Base-by-base conservation (phyloP, 92 coral and sea anemone species). In the Phymanthus crucifer region DNA sequence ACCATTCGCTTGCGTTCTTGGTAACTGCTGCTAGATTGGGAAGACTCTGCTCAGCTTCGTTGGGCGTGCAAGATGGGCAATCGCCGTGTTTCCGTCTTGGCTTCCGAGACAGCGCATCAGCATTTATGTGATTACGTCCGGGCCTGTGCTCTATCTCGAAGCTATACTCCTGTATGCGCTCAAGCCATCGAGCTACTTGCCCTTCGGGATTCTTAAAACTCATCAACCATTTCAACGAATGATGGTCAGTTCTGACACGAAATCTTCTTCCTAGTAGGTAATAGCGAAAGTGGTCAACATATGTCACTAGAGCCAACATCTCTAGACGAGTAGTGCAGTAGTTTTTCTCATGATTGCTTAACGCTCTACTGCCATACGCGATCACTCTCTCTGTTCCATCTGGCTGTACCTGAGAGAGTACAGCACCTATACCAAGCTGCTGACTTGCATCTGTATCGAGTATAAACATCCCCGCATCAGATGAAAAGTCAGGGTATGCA, bases 261-360 rank as follows among this genome's bases (percentile, higher is more conserved):
- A 81, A 76, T 65, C 32, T 31, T 56, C 81, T 40, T 31, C 84
- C 87, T 8, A 87, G 46, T 70, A 83, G 45, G 24, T 76, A 84
- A 66, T 75, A 84, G 12, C 76, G 80, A 54, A 83, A 90, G 57
- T 90, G 80, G 78, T 83, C 83, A 0, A 72, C 78, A 68, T 38
- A 83, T 17, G 72, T 66, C 40, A 87, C 83, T 52, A 79, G 18
- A 36, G 89, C 80, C 27, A 83, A 56, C 75, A 90, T 84, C 58
- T 90, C 85, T 29, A 80, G 74, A 7, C 88, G 79, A 33, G 88
- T 89, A 1, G 81, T 67, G 74, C 93, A 89, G 82, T 86, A 86
- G 65, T 79, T 89, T 70, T 71, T 83, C 33, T 88, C 90, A 52
- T 87, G 88, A 23, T 90, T 69, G 50, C 78, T 85, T 57, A 85